Evolutionary conservation across 2,888 invertebrate genomes (phyloP).

Genomic region (Brachypalpus laphriformis): DNA sequence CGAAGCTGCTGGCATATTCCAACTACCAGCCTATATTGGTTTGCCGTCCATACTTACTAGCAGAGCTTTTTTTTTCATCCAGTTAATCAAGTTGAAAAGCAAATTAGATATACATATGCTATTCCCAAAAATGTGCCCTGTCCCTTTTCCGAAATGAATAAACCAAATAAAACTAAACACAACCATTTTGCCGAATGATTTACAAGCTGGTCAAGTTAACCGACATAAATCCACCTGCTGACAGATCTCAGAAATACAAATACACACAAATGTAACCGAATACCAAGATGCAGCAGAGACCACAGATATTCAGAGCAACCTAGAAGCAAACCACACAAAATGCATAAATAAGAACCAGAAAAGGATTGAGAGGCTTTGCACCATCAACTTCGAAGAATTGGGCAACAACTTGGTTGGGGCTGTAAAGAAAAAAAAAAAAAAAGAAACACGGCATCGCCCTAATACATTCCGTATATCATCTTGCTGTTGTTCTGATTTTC

Average conservation of each 20-base stretch:
- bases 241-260: conserved; percentile 76
- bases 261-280: background rate
- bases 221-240: conserved; percentile 82
- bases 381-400: conserved; percentile 60
- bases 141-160: conserved; percentile 24
- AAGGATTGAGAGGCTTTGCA: conserved; percentile 31
- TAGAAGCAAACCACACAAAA: conserved; percentile 51
- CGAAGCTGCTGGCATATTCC: no score
- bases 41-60: background rate
- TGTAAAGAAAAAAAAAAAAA: background rate
- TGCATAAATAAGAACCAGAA: conserved; percentile 61
- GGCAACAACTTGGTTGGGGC: conserved; percentile 49
- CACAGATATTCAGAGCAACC: conserved; percentile 59
- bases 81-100: conserved; percentile 30
- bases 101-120: conserved; percentile 47
- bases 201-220: conserved; percentile 79
- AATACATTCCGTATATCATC: conserved; percentile 59
- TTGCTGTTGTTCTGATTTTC: conserved; percentile 34
- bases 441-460: conserved; percentile 27
- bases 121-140: background rate
- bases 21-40: no score
- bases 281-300: conserved; percentile 16
- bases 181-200: conserved; percentile 77
- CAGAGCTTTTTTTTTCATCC: background rate
- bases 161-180: conserved; percentile 24